Evolutionary conservation across 30 jellyfish, hydroid and myxozoan species (phyloP).

Genomic region (Chrysaora quinquecirrha): DNA sequence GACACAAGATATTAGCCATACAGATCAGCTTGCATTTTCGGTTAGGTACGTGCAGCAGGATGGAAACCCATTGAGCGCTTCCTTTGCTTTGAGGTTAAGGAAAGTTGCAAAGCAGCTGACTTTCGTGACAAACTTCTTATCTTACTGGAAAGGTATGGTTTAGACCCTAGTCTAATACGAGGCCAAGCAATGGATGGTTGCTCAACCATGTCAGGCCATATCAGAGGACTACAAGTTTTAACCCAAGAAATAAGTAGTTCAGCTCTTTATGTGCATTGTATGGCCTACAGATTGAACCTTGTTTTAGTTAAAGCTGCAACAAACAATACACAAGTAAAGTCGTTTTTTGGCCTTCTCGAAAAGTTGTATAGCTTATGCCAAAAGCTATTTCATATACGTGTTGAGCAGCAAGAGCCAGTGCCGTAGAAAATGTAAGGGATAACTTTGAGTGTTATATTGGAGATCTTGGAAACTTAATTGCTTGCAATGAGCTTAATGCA

Average conservation of each 20-base stretch:
- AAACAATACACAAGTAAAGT: constrained; percentile 28
- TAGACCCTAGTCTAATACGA: constrained; percentile 40
- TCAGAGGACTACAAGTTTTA: not conserved
- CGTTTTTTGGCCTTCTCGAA: constrained; percentile 17
- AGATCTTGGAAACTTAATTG: constrained; percentile 31
- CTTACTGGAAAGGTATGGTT: constrained; percentile 17
- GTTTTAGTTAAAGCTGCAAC: constrained; percentile 33
- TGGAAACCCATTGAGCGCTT: constrained; percentile 40
- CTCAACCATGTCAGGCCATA: constrained; percentile 24
- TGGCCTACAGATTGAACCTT: constrained; percentile 32
- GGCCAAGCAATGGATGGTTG: constrained; percentile 43
- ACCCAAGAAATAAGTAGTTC: constrained; percentile 16
- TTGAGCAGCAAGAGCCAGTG: constrained; percentile 44
- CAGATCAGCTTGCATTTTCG: constrained; percentile 42
- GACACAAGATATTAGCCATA: constrained; percentile 41
- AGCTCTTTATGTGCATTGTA: constrained; percentile 31
- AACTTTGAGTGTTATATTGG: constrained; percentile 24
- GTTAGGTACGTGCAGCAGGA: constrained; percentile 32
- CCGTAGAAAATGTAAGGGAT: constrained; percentile 22
- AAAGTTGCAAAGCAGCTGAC: constrained; percentile 35
- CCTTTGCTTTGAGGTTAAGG: constrained; percentile 37
- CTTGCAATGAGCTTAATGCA: constrained; percentile 39
- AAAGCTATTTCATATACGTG: constrained; percentile 30
- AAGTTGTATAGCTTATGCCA: constrained; percentile 26
- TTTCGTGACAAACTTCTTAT: constrained; percentile 26